A percentile compares a stretch with the other conserved stretches of the same genome.
Evolutionary conservation across 2,888 invertebrate genomes (phyloP).

Genomic region (Heliconius erato): DNA sequence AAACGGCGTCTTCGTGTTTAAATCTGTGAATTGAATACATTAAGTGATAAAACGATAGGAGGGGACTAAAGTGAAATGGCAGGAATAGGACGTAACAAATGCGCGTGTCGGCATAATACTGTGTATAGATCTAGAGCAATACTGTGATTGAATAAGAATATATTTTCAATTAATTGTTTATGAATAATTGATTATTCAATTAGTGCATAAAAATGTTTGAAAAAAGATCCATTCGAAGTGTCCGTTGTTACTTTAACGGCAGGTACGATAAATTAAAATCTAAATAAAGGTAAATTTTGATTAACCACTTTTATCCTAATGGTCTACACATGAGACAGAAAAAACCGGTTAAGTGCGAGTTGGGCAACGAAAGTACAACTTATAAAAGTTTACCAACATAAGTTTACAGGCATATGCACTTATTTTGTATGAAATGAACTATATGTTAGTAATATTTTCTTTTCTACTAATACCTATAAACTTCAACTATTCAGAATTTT

Average conservation of each 20-base stretch:
- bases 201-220: background rate
- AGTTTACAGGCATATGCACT: too few species aligned
- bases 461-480: too few species aligned
- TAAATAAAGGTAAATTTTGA: too few species aligned
- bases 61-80: constrained; percentile 45
- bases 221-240: background rate
- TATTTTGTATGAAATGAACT: too few species aligned
- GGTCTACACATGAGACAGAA: too few species aligned
- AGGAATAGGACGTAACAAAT: constrained; percentile 32
- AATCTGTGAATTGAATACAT: constrained; percentile 1
- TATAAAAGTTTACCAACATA: too few species aligned
- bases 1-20: background rate
- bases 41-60: constrained; percentile 36
- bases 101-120: constrained; percentile 32
- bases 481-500: too few species aligned
- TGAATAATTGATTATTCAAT: background rate
- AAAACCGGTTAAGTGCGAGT: too few species aligned
- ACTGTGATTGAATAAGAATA: background rate
- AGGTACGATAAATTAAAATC: background rate
- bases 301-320: too few species aligned
- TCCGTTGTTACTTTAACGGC: background rate
- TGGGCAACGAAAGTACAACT: too few species aligned
- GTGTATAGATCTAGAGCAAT: background rate
- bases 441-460: too few species aligned
- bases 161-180: background rate